Base-by-base conservation (phyloP, 2,797 vertebrate genomes). In the Myripristis jacobus region DNA sequence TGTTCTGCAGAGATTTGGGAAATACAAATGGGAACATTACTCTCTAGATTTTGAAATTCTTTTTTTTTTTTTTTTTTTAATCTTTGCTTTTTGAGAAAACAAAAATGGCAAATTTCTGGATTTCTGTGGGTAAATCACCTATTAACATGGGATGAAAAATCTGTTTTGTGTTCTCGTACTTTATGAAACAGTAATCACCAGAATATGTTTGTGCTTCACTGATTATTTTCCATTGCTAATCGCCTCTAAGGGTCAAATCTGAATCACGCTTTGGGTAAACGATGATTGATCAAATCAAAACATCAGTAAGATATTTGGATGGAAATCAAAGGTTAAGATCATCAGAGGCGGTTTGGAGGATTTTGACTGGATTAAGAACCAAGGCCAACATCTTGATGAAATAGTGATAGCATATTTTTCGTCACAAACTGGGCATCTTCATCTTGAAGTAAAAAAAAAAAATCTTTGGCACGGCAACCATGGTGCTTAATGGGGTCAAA, bases 1-100 rank as follows among this genome's bases (percentile, higher is more conserved):
- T 52, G 50, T 24, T 77, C 72, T 50, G 27, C 60, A 38, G 24
- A 41, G 44, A 58, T 75, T 79, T 66, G 36, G 46, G 27, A 57
- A 55, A 67, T 46, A 46, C 48, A 15, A 44, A 60, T 27, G n/a
- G 16, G 1, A 18, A 66, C 54, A 59, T 52, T 59, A 44, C 25
- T 38, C 43, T 43, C 15, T 25, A 7, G 4, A 63, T 38, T 36
- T 36, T 36, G 9, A 8, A 36, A 36, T 36, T 36, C 34, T 36
- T 8, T 24, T 24, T 21, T 24, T 24, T 51, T 51, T 6, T 13
- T 24, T 51, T 51, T 43, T 11, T 44, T 15, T 18, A 13, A 3
- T 44, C 43, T 7, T 58, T 31, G 24, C 44, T 9, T 70, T 52
- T 5, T 7, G 24, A 41, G 6, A 58, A 31, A 56, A 70, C 25